Base-by-base conservation (phyloP, 2,113 vertebrate species). In the Podocnemis expansa region DNA sequence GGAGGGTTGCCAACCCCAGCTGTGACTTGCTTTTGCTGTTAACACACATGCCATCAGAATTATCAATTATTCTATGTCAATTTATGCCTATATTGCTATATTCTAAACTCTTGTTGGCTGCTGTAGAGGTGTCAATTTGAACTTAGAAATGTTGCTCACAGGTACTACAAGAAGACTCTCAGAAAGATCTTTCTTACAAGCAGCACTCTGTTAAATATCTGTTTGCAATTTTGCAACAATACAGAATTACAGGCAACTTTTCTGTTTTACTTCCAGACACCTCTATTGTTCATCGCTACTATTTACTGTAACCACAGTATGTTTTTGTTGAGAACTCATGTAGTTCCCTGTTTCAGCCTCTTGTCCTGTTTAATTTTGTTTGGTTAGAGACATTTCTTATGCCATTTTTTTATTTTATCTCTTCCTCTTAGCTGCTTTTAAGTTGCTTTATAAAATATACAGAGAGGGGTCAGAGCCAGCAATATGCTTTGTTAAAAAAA, bases 261-360 rank as follows among this genome's bases (percentile, higher is more conserved):
- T 91, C 83, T 91, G 88, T 95, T 82, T 92, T 10, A 47, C 47
- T 96, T 88, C 84, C 92, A n/a, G 91, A 91, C 86, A n/a, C 47
- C 88, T 95, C 92, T 80, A 76, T 93, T 95, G 90, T 93, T 82
- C n/a, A n/a, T n/a, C n/a, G n/a, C n/a, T n/a, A n/a, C n/a, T n/a
- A n/a, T n/a, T n/a, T n/a, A n/a, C n/a, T n/a, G n/a, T 89, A 94
- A 87, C 89, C 91, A 82, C 84, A 94, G 94, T 95, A 96, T 79
- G 80, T 45, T 93, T 96, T 95, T 96, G 92, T 94, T 96, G 90
- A 96, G 88, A 95, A 95, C 80, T 91, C 91, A 84, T 70, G 89
- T 94, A 94, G 93, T 94, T 97, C 95, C 89, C 67, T 55, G 96
- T 96, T 96, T 96, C 89, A 96, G 51, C 47, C 52, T 85, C 96